These are phyloP conservation scores for Xenopus tropicalis DNA, from an alignment of 2,113 vertebrate species.

Conservation along the genomic window UCB_Xtro_10.0 CM004449.2:114707501-114708000, in stretches of 20 bases:
- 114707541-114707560: no score
- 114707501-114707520: no score
- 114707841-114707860: conserved; percentile 32
- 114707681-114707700: no score
- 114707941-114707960: neutral
- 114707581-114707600: no score
- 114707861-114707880: conserved; percentile 40
- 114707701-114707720: conserved; percentile 40
- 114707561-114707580: no score
- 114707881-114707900: conserved; percentile 40
- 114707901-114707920: conserved; percentile 34
- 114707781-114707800: conserved; percentile 74
- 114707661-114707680: no score
- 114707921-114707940: conserved; percentile 33
- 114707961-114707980: neutral
- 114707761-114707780: conserved; percentile 76
- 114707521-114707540: no score
- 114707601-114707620: no score
- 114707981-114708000: neutral
- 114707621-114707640: no score
- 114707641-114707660: no score
- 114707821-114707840: conserved; percentile 54
- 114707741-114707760: conserved; percentile 77
- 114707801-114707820: conserved; percentile 76
- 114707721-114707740: conserved; percentile 74